phyloP scores from a whole-genome alignment of 2,888 invertebrate species.

The Melitaea athalia region DNA sequence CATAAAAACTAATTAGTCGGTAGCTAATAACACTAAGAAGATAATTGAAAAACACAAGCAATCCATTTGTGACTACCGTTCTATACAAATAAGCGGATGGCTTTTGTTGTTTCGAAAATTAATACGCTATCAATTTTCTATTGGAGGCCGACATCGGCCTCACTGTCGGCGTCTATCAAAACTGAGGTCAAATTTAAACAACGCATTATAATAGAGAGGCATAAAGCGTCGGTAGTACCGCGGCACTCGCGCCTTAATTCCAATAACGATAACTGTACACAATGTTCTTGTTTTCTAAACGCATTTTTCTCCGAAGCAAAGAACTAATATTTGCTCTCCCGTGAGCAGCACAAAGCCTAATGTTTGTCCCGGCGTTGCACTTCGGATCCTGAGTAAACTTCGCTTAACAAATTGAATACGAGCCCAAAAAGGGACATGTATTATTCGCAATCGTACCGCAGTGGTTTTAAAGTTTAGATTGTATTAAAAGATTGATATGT shows the following conservation, averaged over 20 bases:
- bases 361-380: conserved; percentile 79
- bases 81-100: conserved; percentile 56
- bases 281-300: conserved; percentile 73
- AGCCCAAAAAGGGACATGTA: conserved; percentile 30
- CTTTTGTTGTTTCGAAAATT: conserved; percentile 64
- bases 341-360: conserved; percentile 77
- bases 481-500: conserved; percentile 35
- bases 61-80: conserved; percentile 46
- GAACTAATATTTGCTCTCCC: conserved; percentile 76
- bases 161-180: conserved; percentile 50
- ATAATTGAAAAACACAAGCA: conserved; percentile 32
- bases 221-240: conserved; percentile 59
- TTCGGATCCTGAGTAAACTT: conserved; percentile 79
- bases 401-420: conserved; percentile 69
- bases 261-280: conserved; percentile 79
- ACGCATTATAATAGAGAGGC: conserved; percentile 51
- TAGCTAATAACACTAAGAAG: conserved; percentile 16
- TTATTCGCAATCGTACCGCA: conserved; percentile 46
- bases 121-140: conserved; percentile 62
- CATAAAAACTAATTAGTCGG: neutral
- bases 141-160: conserved; percentile 41
- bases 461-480: conserved; percentile 48
- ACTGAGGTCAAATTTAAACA: conserved; percentile 50
- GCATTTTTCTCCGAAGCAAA: conserved; percentile 79
- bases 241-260: conserved; percentile 60